Evolutionary conservation across 1,140 invertebrate species (phyloP).

Genomic region (Vollenhovia emeryi): DNA sequence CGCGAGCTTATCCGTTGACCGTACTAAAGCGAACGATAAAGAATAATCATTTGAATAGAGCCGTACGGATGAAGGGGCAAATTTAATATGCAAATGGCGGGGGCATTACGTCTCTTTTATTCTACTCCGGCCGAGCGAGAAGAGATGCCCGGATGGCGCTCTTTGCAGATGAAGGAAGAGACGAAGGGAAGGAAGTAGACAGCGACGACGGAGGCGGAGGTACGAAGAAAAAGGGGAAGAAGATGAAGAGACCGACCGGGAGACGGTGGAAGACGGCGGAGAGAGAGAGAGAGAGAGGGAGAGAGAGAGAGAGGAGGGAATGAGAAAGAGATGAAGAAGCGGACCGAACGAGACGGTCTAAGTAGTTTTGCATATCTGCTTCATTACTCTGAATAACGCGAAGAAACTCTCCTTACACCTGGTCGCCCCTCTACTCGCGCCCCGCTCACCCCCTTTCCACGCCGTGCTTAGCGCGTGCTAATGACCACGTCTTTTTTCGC

Average conservation of each 20-base stretch:
- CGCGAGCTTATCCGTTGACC: constrained; percentile 40
- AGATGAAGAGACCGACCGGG: constrained; percentile 22
- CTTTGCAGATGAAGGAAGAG: constrained; percentile 40
- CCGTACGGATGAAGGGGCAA: constrained; percentile 67
- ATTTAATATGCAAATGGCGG: constrained; percentile 78
- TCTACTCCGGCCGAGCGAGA: constrained; percentile 54
- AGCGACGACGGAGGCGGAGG: not conserved
- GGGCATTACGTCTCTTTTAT: constrained; percentile 73
- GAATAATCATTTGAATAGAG: constrained; percentile 77
- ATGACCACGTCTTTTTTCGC: constrained; percentile 57
- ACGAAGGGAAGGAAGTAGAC: not conserved
- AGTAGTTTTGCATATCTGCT: constrained; percentile 79
- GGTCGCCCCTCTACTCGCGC: constrained; percentile 14
- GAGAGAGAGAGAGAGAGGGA: too few relatives aligned
- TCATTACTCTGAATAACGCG: constrained; percentile 75
- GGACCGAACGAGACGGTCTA: constrained; percentile 67
- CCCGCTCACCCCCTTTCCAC: constrained; percentile 64
- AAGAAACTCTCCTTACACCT: constrained; percentile 72
- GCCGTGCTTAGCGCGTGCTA: constrained; percentile 32
- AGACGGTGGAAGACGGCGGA: not conserved
- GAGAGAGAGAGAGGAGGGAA: not conserved
- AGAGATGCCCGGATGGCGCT: constrained; percentile 55
- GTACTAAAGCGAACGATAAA: constrained; percentile 65
- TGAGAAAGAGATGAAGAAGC: constrained; percentile 55
- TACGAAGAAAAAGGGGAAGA: constrained; percentile 36